A percentile compares a stretch with the other conserved stretches of the same genome.
Evolutionary conservation across 92 coral and sea anemone genomes (phyloP).

Genomic region (Hydrozoanthus gracilis): DNA sequence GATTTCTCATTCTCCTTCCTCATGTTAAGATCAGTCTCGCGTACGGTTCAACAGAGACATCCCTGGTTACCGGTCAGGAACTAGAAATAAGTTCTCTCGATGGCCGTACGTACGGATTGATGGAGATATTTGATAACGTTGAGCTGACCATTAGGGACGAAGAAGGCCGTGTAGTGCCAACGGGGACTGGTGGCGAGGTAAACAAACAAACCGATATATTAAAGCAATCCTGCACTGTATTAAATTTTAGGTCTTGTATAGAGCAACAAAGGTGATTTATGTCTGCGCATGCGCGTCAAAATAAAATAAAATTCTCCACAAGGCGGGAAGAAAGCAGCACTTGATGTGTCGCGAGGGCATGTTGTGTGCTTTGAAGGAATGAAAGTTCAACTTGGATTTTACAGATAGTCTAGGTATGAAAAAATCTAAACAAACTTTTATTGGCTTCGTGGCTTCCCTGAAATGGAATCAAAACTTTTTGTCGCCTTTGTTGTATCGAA

Average conservation of each 20-base stretch:
- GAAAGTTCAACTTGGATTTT: too few species aligned
- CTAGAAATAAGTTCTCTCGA: neutral
- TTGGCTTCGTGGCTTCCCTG: too few species aligned
- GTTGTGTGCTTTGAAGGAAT: too few species aligned
- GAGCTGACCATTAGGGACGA: conserved; percentile 26
- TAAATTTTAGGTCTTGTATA: neutral
- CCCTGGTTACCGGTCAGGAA: neutral
- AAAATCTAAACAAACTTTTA: too few species aligned
- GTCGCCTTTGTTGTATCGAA: too few species aligned
- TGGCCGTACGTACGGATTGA: neutral
- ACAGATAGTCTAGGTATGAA: too few species aligned
- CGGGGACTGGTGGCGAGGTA: conserved; percentile 21
- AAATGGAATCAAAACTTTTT: too few species aligned
- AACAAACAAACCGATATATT: neutral
- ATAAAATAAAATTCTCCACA: too few species aligned
- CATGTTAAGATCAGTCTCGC: neutral
- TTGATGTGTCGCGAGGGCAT: neutral
- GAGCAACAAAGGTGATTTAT: neutral
- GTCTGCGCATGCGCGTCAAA: too few species aligned
- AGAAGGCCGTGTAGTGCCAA: neutral
- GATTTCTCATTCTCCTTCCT: neutral
- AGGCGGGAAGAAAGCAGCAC: neutral
- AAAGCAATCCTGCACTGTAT: neutral
- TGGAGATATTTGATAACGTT: neutral
- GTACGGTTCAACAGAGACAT: conserved; percentile 1